A percentile compares a stretch with the other conserved stretches of the same genome.
These are phyloP conservation scores for Falco berigora DNA, from an alignment of 2,797 vertebrate genomes.

Conservation along the genomic window DNA sequence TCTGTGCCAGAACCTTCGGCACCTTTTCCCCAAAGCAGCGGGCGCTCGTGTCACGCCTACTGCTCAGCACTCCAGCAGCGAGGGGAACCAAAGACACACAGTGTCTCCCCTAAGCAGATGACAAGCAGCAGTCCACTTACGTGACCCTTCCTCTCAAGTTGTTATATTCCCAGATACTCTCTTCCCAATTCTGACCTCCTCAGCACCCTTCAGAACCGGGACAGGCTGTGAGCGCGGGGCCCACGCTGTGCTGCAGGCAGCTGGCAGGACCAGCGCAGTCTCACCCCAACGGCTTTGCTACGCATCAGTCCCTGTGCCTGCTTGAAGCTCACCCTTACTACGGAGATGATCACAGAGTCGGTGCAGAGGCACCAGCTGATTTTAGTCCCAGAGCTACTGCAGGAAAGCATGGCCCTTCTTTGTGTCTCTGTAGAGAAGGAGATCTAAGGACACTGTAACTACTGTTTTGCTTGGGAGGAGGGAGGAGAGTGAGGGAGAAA, in stretches of 20 bases:
- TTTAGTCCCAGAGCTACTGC: not conserved
- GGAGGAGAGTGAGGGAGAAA: not conserved
- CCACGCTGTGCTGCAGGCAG: not conserved
- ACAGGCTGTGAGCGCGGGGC: not conserved
- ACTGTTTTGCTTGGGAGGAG: not conserved
- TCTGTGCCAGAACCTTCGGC: not conserved
- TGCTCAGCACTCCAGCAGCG: not conserved
- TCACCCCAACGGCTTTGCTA: not conserved
- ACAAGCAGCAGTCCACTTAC: not conserved
- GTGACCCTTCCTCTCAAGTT: not conserved
- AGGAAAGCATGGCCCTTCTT: not conserved
- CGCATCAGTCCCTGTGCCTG: not conserved
- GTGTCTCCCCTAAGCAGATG: not conserved
- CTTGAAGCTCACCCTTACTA: not conserved
- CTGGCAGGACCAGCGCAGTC: not conserved
- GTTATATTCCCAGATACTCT: not conserved
- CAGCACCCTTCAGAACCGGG: not conserved
- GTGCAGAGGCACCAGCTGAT: not conserved
- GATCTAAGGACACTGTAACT: not conserved
- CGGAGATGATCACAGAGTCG: rapidly evolving
- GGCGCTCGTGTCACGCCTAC: not conserved
- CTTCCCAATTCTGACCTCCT: not conserved
- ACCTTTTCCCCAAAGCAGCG: not conserved
- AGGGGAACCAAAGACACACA: not conserved
- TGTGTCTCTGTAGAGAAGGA: rapidly evolving